These are phyloP conservation scores for Radopholus similis DNA, from an alignment of 1,140 invertebrate species.

Conservation along the genomic window DNA sequence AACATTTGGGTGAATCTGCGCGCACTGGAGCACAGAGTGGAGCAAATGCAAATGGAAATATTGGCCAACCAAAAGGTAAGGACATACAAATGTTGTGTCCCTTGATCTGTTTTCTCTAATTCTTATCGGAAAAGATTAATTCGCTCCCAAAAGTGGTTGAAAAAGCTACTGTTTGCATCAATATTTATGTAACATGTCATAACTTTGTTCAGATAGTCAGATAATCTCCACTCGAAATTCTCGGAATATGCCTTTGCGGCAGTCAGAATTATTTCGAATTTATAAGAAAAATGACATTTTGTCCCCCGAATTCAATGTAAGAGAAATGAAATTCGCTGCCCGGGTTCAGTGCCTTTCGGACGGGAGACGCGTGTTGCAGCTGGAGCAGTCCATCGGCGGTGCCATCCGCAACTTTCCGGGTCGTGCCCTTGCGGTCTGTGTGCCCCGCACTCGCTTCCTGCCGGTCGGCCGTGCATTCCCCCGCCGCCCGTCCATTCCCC, in stretches of 20 bases:
- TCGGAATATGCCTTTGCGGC: background rate
- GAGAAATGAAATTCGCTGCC: background rate
- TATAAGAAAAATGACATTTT: background rate
- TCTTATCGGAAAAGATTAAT: too few relatives aligned
- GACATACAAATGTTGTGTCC: too few relatives aligned
- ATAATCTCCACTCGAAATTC: background rate
- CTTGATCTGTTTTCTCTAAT: too few relatives aligned
- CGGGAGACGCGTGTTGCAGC: constrained; percentile 49
- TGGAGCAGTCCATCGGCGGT: constrained; percentile 56
- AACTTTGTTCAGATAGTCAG: background rate
- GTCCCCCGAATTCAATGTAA: too few relatives aligned
- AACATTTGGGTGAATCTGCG: constrained; percentile 91
- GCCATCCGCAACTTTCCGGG: constrained; percentile 37
- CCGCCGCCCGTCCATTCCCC: background rate
- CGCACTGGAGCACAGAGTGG: constrained; percentile 79
- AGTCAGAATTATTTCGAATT: background rate
- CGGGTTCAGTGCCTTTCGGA: constrained; percentile 40
- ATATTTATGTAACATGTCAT: background rate
- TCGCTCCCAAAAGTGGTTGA: too few relatives aligned
- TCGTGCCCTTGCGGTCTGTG: constrained; percentile 34
- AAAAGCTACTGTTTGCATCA: too few relatives aligned
- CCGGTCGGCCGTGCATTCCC: constrained; percentile 27
- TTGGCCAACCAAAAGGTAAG: constrained; percentile 66
- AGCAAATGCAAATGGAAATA: constrained; percentile 86
- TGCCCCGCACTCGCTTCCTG: constrained; percentile 50